These are phyloP conservation scores for Ceyx margarethae DNA, from an alignment of 2,113 vertebrate genomes.

Conservation along the genomic window DNA sequence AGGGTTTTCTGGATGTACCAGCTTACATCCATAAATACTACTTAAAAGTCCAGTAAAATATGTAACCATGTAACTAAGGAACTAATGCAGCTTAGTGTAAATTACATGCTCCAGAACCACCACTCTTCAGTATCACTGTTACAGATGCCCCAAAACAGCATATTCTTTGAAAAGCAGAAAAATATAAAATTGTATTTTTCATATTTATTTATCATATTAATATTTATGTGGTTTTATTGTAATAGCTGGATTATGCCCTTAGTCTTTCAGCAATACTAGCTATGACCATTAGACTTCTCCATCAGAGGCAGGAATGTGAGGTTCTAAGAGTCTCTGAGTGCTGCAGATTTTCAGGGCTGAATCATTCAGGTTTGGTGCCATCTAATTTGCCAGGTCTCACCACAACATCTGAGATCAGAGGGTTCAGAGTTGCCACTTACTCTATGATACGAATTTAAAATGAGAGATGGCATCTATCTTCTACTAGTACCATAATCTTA, in stretches of 20 bases:
- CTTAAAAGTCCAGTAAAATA: conserved; percentile 38
- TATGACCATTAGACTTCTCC: background rate
- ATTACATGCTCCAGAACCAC: conserved; percentile 46
- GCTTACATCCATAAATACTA: conserved; percentile 10
- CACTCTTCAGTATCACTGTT: background rate
- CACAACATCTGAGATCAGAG: background rate
- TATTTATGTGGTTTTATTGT: background rate
- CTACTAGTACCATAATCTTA: background rate
- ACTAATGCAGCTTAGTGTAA: conserved; percentile 39
- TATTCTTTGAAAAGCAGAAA: background rate
- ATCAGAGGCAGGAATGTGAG: background rate
- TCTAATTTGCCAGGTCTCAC: background rate
- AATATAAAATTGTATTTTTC: background rate
- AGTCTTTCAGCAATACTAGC: background rate
- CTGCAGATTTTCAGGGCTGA: background rate
- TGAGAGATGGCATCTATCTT: background rate
- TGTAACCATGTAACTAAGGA: conserved; percentile 57
- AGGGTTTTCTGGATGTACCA: background rate
- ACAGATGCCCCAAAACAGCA: background rate
- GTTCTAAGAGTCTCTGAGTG: background rate
- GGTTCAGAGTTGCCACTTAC: background rate
- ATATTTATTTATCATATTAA: background rate
- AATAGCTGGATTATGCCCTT: background rate
- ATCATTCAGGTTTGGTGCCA: background rate
- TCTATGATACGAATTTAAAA: background rate